These are phyloP conservation scores for Forbesichthys papilliferus DNA, from an alignment of 2,113 vertebrate genomes.

Conservation along the genomic window DNA sequence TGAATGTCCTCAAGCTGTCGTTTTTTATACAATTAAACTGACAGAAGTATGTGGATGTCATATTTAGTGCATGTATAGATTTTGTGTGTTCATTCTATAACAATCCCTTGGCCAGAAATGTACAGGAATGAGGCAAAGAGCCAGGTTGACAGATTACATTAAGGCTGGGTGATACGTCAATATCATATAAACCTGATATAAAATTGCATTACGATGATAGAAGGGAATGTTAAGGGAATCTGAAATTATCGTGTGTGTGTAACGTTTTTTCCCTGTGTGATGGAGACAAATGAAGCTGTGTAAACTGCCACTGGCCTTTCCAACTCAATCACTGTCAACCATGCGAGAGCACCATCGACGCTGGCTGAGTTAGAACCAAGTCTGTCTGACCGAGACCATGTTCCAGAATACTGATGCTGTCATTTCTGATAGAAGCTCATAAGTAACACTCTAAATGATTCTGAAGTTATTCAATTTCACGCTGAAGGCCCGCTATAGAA, in stretches of 20 bases:
- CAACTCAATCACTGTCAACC: conserved; percentile 4
- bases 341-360: conserved; percentile 13
- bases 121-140: conserved; percentile 15
- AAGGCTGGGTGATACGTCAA: conserved; percentile 26
- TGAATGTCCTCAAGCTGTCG: no score
- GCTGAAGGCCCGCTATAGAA: conserved; percentile 31
- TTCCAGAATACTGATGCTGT: conserved; percentile 43
- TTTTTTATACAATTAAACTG: no score
- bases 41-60: no score
- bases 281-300: conserved; percentile 48
- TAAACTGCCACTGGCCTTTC: conserved; percentile 19
- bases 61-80: no score
- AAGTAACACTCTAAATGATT: conserved; percentile 30
- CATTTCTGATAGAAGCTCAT: conserved; percentile 23
- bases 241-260: conserved; percentile 34
- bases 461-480: conserved; percentile 54
- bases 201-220: no score
- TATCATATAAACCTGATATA: conserved; percentile 36
- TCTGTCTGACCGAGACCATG: conserved; percentile 27
- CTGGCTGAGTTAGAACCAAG: conserved; percentile 38
- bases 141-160: background rate
- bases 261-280: conserved; percentile 20
- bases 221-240: background rate
- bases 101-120: background rate
- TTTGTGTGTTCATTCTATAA: no score